These are phyloP conservation scores for Sus scrofa DNA, from an alignment of 2,113 vertebrate genomes.

Conservation along the genomic window DNA sequence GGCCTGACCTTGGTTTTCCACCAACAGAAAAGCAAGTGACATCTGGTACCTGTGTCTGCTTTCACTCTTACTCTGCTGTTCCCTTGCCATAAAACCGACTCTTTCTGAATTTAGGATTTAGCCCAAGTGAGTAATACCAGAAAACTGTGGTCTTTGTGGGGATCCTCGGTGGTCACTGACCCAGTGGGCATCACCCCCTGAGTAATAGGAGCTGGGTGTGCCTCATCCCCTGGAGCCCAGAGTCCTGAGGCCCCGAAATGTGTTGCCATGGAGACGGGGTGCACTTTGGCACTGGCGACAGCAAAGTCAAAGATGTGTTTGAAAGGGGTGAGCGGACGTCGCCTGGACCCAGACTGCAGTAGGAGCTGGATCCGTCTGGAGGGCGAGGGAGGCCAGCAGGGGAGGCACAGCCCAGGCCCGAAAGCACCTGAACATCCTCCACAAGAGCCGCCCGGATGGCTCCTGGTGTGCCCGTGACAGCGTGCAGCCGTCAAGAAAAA, in stretches of 20 bases:
- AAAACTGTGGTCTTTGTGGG: neutral
- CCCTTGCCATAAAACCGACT: neutral
- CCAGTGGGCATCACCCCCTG: neutral
- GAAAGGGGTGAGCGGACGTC: neutral
- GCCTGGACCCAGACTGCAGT: neutral
- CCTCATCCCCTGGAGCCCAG: neutral
- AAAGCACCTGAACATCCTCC: rapidly evolving
- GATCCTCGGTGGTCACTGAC: neutral
- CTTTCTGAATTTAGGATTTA: slow-evolving; percentile 26
- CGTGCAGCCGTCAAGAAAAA: neutral
- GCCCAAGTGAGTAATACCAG: neutral
- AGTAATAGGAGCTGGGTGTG: neutral
- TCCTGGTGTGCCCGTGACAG: no score
- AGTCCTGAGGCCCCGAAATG: neutral
- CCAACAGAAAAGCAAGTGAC: neutral
- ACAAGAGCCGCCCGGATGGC: rapidly evolving
- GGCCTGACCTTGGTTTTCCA: neutral
- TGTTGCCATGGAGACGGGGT: neutral
- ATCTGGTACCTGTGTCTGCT: no score
- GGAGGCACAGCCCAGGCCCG: rapidly evolving
- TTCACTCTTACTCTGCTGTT: neutral
- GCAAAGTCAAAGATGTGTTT: neutral
- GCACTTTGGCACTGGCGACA: neutral
- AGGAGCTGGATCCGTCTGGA: neutral
- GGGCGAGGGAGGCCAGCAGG: neutral